phyloP scores from a whole-genome alignment of 2,797 vertebrate genomes.

The Cynodonichthys magdalenae region DNA sequence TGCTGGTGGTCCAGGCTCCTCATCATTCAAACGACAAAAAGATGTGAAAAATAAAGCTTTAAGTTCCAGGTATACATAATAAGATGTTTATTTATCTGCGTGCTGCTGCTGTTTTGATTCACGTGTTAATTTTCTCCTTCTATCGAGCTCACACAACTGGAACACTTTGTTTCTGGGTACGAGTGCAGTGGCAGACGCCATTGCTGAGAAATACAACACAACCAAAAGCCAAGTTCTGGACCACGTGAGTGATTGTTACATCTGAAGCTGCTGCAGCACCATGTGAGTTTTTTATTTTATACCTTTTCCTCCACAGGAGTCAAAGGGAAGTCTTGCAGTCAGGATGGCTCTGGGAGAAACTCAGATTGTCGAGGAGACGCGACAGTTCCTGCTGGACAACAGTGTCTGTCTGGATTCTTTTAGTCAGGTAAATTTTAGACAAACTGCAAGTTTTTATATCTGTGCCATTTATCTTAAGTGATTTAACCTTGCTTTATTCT shows the following conservation, averaged over 20 bases:
- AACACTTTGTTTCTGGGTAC: conserved; percentile 93
- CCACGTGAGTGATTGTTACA: conserved; percentile 84
- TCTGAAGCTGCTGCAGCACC: not conserved
- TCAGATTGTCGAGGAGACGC: conserved; percentile 93
- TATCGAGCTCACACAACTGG: conserved; percentile 94
- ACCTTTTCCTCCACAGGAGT: conserved; percentile 80
- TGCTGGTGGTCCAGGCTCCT: conserved; percentile 70
- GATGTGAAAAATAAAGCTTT: conserved; percentile 90
- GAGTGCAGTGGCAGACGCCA: conserved; percentile 91
- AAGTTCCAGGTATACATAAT: conserved; percentile 85
- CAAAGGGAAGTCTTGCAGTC: conserved; percentile 91
- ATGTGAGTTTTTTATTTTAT: not conserved
- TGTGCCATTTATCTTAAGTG: not conserved
- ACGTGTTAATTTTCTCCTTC: not conserved
- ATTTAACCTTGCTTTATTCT: not conserved
- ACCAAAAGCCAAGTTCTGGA: conserved; percentile 95
- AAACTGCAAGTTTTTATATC: not conserved
- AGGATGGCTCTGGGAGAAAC: conserved; percentile 95
- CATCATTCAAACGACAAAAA: conserved; percentile 91
- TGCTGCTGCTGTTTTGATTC: not conserved
- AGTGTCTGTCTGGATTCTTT: conserved; percentile 93
- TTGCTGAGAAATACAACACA: conserved; percentile 93
- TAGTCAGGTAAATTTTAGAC: conserved; percentile 86
- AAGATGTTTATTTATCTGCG: not conserved
- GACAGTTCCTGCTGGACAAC: conserved; percentile 89